Percentiles rank a stretch among this genome's conserved stretches.
Conservation (phyloP, 1,140 invertebrate genomes). For the Potamilus streckersoni region DNA sequence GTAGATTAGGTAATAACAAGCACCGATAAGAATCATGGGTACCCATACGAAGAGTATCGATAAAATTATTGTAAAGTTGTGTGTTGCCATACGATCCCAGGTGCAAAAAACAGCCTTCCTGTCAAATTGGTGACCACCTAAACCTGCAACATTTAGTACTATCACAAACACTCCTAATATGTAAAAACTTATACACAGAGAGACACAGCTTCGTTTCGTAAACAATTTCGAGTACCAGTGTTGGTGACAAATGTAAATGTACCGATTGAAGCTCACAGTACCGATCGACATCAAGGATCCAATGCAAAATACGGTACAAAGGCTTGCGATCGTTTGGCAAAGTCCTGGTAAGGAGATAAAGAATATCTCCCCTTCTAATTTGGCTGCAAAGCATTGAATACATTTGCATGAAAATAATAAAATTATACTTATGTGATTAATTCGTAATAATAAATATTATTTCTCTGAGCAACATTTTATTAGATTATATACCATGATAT, state of each 20-base stretch:
- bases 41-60: neutral
- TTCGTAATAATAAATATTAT: too few relatives aligned
- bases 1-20: neutral
- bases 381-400: slow-evolving; percentile 33
- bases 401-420: neutral
- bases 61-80: neutral
- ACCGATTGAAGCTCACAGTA: neutral
- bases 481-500: too few relatives aligned
- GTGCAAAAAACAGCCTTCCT: slow-evolving; percentile 54
- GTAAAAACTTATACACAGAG: neutral
- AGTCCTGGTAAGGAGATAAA: slow-evolving; percentile 37
- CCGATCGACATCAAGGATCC: neutral
- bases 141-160: neutral
- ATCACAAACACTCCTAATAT: neutral
- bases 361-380: slow-evolving; percentile 46
- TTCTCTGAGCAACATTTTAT: too few relatives aligned
- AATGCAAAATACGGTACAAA: slow-evolving; percentile 5
- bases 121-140: neutral
- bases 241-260: neutral
- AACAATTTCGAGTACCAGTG: neutral
- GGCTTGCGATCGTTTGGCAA: slow-evolving; percentile 1
- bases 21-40: neutral
- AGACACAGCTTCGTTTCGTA: neutral
- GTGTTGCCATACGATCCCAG: slow-evolving; percentile 49
- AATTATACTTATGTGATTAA: too few relatives aligned